Base-by-base conservation (phyloP, 2,797 vertebrate genomes). In the Microhierax caerulescens region DNA sequence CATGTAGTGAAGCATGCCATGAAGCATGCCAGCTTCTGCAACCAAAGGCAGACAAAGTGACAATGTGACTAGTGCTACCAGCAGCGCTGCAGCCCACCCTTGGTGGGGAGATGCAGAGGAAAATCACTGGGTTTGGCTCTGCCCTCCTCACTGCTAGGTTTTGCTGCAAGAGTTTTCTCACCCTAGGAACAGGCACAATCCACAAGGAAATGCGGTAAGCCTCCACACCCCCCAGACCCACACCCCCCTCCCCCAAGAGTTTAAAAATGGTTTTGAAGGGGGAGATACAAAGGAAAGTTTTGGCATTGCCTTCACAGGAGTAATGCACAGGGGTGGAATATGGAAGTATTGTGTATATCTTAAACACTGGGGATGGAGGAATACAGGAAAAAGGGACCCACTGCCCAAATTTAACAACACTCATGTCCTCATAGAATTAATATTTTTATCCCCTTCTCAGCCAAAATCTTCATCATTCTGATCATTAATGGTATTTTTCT, bases 341-440 rank as follows among this genome's bases (percentile, higher is more conserved):
- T 19, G 23, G 34, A 74, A 70, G 20, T 7, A 30, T 2, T 0
- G 15, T 41, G 23, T 5, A 37, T 83, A 24, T 61, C 24, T 65
- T 47, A 4, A 2, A 19, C 0, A 0, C 5, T 61, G 47, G 13
- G 8, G 2, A 4, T 36, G 8, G 27, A 79, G 16, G n/a, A 61
- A 43, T 39, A 36, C 39, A 36, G 24, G 15, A 1, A 30, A 37
- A 83, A 74, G 8, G 20, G 14, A 28, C 41, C 30, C 1, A 2
- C 23, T 74, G 15, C 8, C 24, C 45, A 22, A 76, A 78, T 68
- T 68, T 56, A 81, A 15, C 7, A 76, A 68, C 23, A 54, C 47
- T 34, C 21, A 21, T 54, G 3, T 61, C 83, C 34, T 73, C 43
- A 51, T 2, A 43, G 30, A 54, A 67, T 43, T n/a, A 50, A 16